Evolutionary conservation across 2,888 invertebrate genomes (phyloP), one percentile per base, ranked within the genome.

Genomic region (Plusia festucae): DNA sequence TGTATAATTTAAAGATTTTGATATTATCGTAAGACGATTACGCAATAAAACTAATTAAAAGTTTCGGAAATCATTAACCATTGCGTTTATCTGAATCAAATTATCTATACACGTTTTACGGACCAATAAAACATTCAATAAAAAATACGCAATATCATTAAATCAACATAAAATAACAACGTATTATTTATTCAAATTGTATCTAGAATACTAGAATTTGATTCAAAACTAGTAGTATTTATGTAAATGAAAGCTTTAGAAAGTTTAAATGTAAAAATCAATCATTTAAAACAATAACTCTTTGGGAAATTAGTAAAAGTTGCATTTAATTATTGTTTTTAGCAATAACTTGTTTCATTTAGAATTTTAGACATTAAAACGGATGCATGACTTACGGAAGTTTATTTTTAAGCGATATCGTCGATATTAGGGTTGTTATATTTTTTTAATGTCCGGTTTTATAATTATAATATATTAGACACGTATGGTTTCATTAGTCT

Each of bases 221-320:
- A 52, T 54, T 4, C 27, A 49, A 57, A 53, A 16, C 44, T 27
- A 32, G 46, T 59, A 62, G 53, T 7, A 27, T 0, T 22, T 9
- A 9, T 30, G 8, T 30, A 59, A 2, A 53, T 6, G 46, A 75
- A 75, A 75, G 60, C 30, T 64, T 34, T 22, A 54, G 72, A 72
- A 75, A 75, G 71, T 62, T 22, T 32, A 13, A 16, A 9, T 2
- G n/a, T 6, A 4, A 46, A 62, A 46, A 68, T 55, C 40, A 15
- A 53, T 52, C 6, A 52, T 52, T 4, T 7, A n/a, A 51, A 46
- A 15, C 22, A 20, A 44, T 24, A 18, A 46, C 11, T 32, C 8
- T 16, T 15, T n/a, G n/a, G 5, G 9, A 9, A 0, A 11, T 49
- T 49, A 11, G 46, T 49, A 49, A 49, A 49, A 49, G 46, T 49